Percentiles rank a stretch among this genome's conserved stretches.
phyloP scores from a whole-genome alignment of 2,888 invertebrate genomes.

The Harmothoe impar region DNA sequence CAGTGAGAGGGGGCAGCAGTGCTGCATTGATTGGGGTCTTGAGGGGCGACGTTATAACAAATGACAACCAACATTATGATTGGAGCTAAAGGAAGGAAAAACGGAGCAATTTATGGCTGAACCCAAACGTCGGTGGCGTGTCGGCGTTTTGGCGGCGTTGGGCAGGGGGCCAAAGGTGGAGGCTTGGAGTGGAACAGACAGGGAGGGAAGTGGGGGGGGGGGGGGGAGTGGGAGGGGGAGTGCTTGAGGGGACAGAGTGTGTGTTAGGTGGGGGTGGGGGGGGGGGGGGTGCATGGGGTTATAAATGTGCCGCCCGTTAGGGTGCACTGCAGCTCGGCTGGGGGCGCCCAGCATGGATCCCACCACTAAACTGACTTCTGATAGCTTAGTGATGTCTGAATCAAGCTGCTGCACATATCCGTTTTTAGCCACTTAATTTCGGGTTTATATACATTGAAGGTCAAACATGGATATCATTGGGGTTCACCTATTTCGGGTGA shows the following conservation, averaged over 20 bases:
- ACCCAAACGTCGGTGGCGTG: conserved; percentile 26
- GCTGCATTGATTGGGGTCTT: conserved; percentile 48
- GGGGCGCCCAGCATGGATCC: not conserved
- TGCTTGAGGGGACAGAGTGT: not conserved
- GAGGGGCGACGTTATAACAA: conserved; percentile 45
- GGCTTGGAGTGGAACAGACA: not conserved
- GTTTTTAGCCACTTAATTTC: not conserved
- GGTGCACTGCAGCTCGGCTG: not conserved
- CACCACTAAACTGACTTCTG: not conserved
- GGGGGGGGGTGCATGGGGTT: not conserved
- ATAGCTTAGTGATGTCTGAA: conserved; percentile 19
- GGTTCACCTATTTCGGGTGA: too few species aligned
- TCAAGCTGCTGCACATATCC: not conserved
- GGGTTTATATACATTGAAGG: not conserved
- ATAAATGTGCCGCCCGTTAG: not conserved
- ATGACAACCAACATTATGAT: conserved; percentile 52
- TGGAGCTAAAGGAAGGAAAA: conserved; percentile 33
- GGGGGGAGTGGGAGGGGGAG: not conserved
- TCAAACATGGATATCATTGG: too few species aligned
- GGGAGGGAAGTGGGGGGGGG: not conserved
- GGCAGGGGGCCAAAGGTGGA: not conserved
- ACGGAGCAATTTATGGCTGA: conserved; percentile 31
- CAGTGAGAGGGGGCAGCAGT: not conserved
- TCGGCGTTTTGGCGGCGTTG: not conserved
- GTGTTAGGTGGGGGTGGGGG: not conserved